Base-by-base conservation (phyloP, 1,140 invertebrate genomes). In the Drosophila gunungcola region DNA sequence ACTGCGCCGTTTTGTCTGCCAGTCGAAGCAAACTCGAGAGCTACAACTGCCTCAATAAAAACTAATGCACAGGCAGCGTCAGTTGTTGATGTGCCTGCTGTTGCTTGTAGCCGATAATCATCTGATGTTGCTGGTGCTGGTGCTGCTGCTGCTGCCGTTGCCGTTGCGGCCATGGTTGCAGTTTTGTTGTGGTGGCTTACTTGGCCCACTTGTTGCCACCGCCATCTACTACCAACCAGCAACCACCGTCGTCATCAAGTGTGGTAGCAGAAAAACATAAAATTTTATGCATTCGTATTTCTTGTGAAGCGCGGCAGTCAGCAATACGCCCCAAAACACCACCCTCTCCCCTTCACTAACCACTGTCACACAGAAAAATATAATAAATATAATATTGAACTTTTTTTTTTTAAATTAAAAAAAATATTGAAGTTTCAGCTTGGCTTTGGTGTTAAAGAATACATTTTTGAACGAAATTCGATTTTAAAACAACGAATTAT, bases 211-310 rank as follows among this genome's bases (percentile, higher is more conserved):
- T 89, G 84, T 89, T 89, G 84, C 80, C 82, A 86, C 78, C 67
- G 57, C 67, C 67, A 55, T 56, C 52, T 32, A 48, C 21, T 51
- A 45, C 25, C 41, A 69, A 62, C 53, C 32, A 46, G 34, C 62
- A 60, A 65, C 64, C 84, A 68, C 73, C 67, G 45, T 75, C 73
- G 60, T 74, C 72, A 64, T 75, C 84, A 89, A 89, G 85, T 69
- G 64, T 70, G 67, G 67, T 89, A 89, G 84, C 84, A 89, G 64
- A 89, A 89, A 89, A 89, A 84, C 84, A 89, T 89, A 84, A 89
- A 89, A 89, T 89, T 89, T 89, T 89, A 89, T 89, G 84, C 84
- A 88, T 88, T 88, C 84, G 83, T 88, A 88, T 88, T 83, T 88
- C 84, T 88, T 88, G 79, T 77, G 75, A 83, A 89, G 84, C 84